Evolutionary conservation across 2,888 invertebrate species (phyloP).

Genomic region (Carcina quercana): DNA sequence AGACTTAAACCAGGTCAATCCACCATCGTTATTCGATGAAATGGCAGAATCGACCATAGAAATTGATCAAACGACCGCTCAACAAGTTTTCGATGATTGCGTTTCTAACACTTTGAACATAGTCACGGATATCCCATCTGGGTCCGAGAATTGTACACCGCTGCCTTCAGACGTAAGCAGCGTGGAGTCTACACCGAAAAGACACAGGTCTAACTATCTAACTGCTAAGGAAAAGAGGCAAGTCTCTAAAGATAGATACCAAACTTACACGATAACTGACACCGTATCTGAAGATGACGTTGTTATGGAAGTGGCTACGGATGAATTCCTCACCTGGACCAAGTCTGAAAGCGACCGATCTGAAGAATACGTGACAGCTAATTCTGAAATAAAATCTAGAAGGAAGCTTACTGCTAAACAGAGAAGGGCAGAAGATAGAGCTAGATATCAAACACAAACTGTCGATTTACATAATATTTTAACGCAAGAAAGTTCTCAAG

Average conservation of each 20-base stretch:
- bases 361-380: constrained; percentile 48
- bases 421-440: constrained; percentile 77
- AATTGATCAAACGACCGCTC: constrained; percentile 60
- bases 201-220: constrained; percentile 65
- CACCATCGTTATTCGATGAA: constrained; percentile 82
- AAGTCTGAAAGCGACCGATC: constrained; percentile 59
- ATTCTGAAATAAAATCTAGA: constrained; percentile 44
- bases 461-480: constrained; percentile 50
- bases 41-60: constrained; percentile 77
- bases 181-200: constrained; percentile 84
- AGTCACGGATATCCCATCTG: constrained; percentile 72
- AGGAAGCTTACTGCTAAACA: constrained; percentile 77
- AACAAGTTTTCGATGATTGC: constrained; percentile 77
- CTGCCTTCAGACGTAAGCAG: constrained; percentile 83
- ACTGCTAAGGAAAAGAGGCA: constrained; percentile 87
- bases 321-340: constrained; percentile 60
- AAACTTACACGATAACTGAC: constrained; percentile 87
- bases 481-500: constrained; percentile 24
- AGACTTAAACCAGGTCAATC: constrained; percentile 81
- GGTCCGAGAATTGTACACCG: constrained; percentile 74
- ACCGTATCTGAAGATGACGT: constrained; percentile 41
- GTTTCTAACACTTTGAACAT: constrained; percentile 72
- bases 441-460: constrained; percentile 81
- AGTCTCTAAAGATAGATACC: constrained; percentile 84
- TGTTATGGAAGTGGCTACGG: constrained; percentile 39